Evolutionary conservation across 2,113 vertebrate genomes (phyloP).

Genomic region (Coturnix japonica): DNA sequence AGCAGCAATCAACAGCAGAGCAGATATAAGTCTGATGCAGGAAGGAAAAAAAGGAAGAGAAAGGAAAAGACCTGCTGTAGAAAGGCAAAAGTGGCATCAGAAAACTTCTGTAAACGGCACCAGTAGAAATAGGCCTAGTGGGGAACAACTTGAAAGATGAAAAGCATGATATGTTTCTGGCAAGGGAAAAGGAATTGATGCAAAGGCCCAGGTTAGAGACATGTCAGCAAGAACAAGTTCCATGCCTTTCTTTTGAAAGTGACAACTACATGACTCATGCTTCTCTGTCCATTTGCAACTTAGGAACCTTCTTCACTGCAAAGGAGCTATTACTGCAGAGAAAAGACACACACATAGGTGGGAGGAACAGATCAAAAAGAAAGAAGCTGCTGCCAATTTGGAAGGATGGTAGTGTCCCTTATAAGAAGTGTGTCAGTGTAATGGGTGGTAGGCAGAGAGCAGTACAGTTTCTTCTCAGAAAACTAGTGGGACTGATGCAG

Average conservation of each 20-base stretch:
- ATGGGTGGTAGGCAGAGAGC: neutral
- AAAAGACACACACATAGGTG: neutral
- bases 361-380: neutral
- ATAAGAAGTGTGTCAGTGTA: neutral
- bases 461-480: neutral
- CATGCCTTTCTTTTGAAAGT: neutral
- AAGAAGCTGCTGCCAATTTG: neutral
- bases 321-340: neutral
- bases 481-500: neutral
- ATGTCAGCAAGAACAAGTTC: neutral
- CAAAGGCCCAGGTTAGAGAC: neutral
- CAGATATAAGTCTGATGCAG: neutral
- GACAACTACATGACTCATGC: rapidly evolving
- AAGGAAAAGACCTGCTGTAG: neutral
- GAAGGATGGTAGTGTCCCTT: neutral
- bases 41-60: neutral
- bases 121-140: neutral
- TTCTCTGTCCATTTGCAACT: neutral
- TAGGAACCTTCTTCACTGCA: neutral
- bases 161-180: neutral
- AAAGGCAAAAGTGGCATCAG: neutral
- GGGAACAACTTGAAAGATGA: neutral
- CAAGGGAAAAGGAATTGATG: neutral
- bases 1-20: no score
- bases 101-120: neutral